Conservation (phyloP, 2,888 invertebrate genomes). For the Cerastis rubricosa region DNA sequence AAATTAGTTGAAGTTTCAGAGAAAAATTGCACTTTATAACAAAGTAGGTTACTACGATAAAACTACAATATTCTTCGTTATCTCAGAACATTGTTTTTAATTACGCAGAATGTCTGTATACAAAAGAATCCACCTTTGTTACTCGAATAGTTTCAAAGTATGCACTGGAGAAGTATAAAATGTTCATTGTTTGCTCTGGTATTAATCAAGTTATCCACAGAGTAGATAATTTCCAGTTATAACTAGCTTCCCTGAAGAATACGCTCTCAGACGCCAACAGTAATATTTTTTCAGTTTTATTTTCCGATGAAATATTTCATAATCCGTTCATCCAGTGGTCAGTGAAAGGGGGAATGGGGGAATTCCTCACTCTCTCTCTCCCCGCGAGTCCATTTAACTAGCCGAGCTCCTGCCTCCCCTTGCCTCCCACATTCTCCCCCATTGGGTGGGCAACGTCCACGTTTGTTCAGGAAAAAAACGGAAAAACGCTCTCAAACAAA, state of each 20-base stretch:
- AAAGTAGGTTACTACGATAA: conserved; percentile 17
- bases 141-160: conserved; percentile 49
- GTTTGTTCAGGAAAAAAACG: conserved; percentile 82
- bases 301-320: conserved; percentile 85
- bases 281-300: conserved; percentile 76
- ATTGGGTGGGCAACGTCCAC: conserved; percentile 77
- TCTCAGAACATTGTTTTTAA: conserved; percentile 29
- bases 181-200: conserved; percentile 44
- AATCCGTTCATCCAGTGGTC: conserved; percentile 87
- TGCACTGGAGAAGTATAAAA: conserved; percentile 44
- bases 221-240: conserved; percentile 66
- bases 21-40: conserved; percentile 13
- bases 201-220: conserved; percentile 55
- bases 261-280: conserved; percentile 61
- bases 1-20: conserved; percentile 8
- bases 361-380: conserved; percentile 74
- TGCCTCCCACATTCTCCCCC: conserved; percentile 55
- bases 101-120: conserved; percentile 14
- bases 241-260: conserved; percentile 66
- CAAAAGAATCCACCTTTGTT: conserved; percentile 36
- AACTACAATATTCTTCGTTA: conserved; percentile 21
- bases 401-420: conserved; percentile 62
- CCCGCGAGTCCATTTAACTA: conserved; percentile 81
- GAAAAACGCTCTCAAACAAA: conserved; percentile 83
- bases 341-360: conserved; percentile 67